Conservation (phyloP, 1,140 invertebrate genomes). For the Zophobas atratus region DNA sequence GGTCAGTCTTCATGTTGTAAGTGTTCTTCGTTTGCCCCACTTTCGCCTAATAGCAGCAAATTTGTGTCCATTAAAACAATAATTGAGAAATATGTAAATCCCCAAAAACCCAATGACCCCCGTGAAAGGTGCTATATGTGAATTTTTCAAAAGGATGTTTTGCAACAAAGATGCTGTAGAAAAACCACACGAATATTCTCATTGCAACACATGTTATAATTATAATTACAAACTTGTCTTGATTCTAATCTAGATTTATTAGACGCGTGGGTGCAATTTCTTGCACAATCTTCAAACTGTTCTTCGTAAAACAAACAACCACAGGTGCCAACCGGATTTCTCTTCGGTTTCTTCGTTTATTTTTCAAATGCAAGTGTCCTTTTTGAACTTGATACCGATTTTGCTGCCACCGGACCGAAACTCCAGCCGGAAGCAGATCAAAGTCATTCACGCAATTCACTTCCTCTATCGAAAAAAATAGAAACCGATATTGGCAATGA, state of each 20-base stretch:
- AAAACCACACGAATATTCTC: background rate
- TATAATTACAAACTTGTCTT: background rate
- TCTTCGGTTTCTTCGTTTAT: background rate
- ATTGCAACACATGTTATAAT: background rate
- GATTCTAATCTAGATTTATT: constrained; percentile 4
- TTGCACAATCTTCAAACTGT: constrained; percentile 2
- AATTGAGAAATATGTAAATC: constrained; percentile 14
- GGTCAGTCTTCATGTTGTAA: too few species aligned
- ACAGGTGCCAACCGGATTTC: constrained; percentile 6
- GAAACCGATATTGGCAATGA: constrained; percentile 2
- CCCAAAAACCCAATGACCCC: background rate
- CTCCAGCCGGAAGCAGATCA: background rate
- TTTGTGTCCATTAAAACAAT: background rate
- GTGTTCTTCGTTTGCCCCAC: too few species aligned
- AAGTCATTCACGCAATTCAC: background rate
- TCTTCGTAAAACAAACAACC: background rate
- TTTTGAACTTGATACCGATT: constrained; percentile 1
- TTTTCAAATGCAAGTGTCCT: background rate
- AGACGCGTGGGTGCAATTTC: background rate
- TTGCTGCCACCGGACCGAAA: background rate
- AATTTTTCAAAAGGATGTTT: constrained; percentile 5
- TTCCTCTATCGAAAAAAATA: constrained; percentile 3
- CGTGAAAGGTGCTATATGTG: background rate
- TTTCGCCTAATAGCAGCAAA: background rate
- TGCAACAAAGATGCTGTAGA: constrained; percentile 8